A percentile compares a stretch with the other conserved stretches of the same genome.
Evolutionary conservation across 1,140 invertebrate species (phyloP).

Genomic region (Araneus ventricosus): DNA sequence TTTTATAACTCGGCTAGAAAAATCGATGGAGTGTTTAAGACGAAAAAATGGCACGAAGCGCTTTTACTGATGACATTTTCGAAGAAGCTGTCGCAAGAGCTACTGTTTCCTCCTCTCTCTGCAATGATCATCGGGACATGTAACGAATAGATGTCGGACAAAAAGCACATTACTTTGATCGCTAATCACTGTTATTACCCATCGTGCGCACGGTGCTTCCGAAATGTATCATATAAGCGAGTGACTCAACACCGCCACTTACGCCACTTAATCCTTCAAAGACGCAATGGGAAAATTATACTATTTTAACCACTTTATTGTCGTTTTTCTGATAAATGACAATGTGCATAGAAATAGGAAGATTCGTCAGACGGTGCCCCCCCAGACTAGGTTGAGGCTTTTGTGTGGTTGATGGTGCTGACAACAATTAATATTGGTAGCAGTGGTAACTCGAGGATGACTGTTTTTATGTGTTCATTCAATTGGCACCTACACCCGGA

Average conservation of each 20-base stretch:
- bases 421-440: too few relatives aligned
- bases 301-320: constrained; percentile 12
- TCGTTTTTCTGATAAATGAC: not conserved
- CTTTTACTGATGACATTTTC: not conserved
- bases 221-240: not conserved
- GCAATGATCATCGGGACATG: not conserved
- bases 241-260: not conserved
- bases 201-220: not conserved
- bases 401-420: not conserved
- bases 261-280: not conserved
- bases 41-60: not conserved
- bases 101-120: not conserved
- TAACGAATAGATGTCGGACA: constrained; percentile 7
- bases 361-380: not conserved
- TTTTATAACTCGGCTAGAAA: not conserved
- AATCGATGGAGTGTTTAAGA: not conserved
- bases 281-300: constrained; percentile 9
- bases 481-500: too few relatives aligned
- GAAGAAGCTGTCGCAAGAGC: not conserved
- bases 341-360: not conserved
- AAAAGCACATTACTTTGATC: not conserved
- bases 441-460: too few relatives aligned
- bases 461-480: too few relatives aligned
- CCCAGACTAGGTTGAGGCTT: not conserved
- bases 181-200: constrained; percentile 1